phyloP scores from a whole-genome alignment of 2,888 invertebrate species.

The Platypus cylindrus region DNA sequence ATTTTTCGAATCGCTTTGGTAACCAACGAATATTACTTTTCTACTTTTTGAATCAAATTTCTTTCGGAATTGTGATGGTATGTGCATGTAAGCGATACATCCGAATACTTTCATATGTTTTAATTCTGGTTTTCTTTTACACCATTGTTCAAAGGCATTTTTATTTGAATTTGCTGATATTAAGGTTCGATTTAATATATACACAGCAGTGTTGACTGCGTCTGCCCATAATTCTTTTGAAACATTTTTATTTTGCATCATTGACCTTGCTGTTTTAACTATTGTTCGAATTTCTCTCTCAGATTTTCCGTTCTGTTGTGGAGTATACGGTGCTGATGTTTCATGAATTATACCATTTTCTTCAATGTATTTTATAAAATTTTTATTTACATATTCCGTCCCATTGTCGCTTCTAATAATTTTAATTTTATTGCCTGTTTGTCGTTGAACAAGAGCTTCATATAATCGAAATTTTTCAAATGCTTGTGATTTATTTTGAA shows the following conservation, averaged over 20 bases:
- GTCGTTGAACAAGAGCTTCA: no score
- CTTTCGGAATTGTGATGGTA: neutral
- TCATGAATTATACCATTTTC: neutral
- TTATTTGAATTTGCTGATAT: neutral
- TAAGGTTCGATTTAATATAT: constrained; percentile 4
- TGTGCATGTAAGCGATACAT: neutral
- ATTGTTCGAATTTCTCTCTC: neutral
- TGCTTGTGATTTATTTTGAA: no score
- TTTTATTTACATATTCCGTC: no score
- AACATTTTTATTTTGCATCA: neutral
- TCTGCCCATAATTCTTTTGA: constrained; percentile 5
- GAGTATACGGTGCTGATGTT: neutral
- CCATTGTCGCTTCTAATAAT: no score
- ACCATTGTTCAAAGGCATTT: constrained; percentile 6
- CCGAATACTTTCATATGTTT: neutral
- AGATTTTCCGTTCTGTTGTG: neutral
- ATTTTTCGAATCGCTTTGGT: neutral
- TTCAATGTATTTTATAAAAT: no score
- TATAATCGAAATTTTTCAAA: no score
- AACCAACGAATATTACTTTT: neutral
- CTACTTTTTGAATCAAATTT: constrained; percentile 1
- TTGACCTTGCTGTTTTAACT: neutral
- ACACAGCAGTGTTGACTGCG: constrained; percentile 5
- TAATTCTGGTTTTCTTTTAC: neutral
- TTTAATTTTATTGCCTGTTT: no score